Evolutionary conservation across 2,113 vertebrate genomes (phyloP).

Genomic region (Vulpes ferrilata): DNA sequence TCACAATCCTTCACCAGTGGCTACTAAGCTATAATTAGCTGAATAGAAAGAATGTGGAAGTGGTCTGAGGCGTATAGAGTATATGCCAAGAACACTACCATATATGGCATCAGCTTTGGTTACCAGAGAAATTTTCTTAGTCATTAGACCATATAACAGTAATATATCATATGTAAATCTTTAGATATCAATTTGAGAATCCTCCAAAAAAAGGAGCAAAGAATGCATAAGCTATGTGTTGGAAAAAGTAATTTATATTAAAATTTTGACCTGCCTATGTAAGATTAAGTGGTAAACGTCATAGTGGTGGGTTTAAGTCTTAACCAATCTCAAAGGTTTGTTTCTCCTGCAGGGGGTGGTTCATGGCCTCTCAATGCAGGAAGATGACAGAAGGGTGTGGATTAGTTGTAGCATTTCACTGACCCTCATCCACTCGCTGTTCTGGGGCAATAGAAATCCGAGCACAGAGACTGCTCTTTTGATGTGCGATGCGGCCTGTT

Average conservation of each 20-base stretch:
- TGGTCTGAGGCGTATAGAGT: constrained; percentile 83
- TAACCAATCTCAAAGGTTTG: constrained; percentile 79
- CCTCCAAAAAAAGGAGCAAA: constrained; percentile 84
- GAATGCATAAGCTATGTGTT: constrained; percentile 86
- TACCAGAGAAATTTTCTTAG: constrained; percentile 85
- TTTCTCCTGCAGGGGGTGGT: constrained; percentile 68
- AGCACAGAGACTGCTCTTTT: not conserved
- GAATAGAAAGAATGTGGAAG: constrained; percentile 84
- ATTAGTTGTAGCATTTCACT: constrained; percentile 74
- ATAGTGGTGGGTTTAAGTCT: constrained; percentile 80
- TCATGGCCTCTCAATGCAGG: constrained; percentile 69
- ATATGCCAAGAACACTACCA: constrained; percentile 85
- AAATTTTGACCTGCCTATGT: constrained; percentile 83
- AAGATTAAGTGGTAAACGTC: constrained; percentile 80
- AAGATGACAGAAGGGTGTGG: constrained; percentile 68
- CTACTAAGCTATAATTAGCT: constrained; percentile 85
- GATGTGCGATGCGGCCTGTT: not conserved
- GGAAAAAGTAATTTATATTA: constrained; percentile 84
- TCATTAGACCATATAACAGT: constrained; percentile 84
- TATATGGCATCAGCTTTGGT: constrained; percentile 86
- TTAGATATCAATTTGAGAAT: constrained; percentile 83
- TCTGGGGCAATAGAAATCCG: constrained; percentile 74
- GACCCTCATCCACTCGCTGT: constrained; percentile 48
- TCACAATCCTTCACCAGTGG: constrained; percentile 82
- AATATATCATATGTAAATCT: constrained; percentile 83